Evolutionary conservation across 2,797 vertebrate species (phyloP).

Genomic region (Siniperca scherzeri): DNA sequence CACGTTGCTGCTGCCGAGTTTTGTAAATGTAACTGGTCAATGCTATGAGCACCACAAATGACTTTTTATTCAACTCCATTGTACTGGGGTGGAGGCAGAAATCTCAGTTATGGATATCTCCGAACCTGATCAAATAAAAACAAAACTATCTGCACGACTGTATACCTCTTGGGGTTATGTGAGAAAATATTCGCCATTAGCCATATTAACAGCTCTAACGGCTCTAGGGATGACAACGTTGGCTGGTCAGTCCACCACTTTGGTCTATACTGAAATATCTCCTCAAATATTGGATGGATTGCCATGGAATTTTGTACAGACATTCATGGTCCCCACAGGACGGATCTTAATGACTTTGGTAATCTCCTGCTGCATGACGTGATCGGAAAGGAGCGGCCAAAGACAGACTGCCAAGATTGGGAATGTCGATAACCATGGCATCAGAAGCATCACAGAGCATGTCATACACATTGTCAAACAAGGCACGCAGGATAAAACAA

Average conservation of each 20-base stretch:
- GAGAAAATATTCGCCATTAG: not conserved
- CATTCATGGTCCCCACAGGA: not conserved
- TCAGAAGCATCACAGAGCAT: not conserved
- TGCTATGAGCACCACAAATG: not conserved
- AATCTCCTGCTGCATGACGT: not conserved
- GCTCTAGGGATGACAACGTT: not conserved
- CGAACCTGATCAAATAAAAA: conserved; percentile 7
- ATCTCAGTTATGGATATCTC: not conserved
- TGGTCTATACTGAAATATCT: not conserved
- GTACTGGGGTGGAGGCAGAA: not conserved
- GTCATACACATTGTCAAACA: not conserved
- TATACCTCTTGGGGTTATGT: not conserved
- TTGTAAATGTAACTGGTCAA: not conserved
- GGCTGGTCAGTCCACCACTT: not conserved
- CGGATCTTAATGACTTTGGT: not conserved
- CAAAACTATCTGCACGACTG: not conserved
- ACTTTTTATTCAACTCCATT: no score
- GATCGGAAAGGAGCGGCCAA: not conserved
- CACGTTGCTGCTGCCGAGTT: not conserved
- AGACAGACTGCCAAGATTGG: not conserved
- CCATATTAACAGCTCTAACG: not conserved
- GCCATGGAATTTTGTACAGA: not conserved
- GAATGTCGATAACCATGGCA: not conserved
- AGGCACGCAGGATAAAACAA: not conserved
- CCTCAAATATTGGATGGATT: not conserved